phyloP scores from a whole-genome alignment of 2,888 invertebrate genomes.

The Eretmocerus hayati region DNA sequence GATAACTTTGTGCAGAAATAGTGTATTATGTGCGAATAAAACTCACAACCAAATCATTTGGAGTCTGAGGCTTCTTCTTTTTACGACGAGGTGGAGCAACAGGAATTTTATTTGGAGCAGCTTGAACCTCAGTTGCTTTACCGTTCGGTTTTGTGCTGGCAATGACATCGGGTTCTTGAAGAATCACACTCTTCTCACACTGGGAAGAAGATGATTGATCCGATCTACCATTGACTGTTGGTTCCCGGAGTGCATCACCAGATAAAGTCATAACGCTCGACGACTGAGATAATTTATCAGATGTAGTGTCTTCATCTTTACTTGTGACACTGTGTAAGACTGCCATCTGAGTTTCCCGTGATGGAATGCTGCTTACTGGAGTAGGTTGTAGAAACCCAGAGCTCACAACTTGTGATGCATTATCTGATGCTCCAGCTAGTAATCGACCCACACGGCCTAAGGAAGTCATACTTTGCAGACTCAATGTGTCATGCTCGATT shows the following conservation, averaged over 20 bases:
- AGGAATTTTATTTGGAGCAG: constrained; percentile 46
- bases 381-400: constrained; percentile 31
- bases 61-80: constrained; percentile 54
- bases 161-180: constrained; percentile 86
- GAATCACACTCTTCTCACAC: constrained; percentile 37
- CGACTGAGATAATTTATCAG: constrained; percentile 42
- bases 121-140: constrained; percentile 35
- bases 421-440: constrained; percentile 57
- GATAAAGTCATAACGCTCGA: constrained; percentile 42
- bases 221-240: constrained; percentile 33
- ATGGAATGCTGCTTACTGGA: constrained; percentile 26
- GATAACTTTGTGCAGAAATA: not conserved
- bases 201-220: constrained; percentile 32
- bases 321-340: constrained; percentile 39
- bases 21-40: not conserved
- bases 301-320: constrained; percentile 42
- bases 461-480: constrained; percentile 83
- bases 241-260: constrained; percentile 38
- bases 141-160: constrained; percentile 70
- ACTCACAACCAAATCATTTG: constrained; percentile 44
- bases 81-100: constrained; percentile 76
- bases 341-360: constrained; percentile 39
- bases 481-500: constrained; percentile 81
- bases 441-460: constrained; percentile 76
- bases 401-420: constrained; percentile 34